Evolutionary conservation across 2,888 invertebrate species (phyloP).

Genomic region (Melieria crassipennis): DNA sequence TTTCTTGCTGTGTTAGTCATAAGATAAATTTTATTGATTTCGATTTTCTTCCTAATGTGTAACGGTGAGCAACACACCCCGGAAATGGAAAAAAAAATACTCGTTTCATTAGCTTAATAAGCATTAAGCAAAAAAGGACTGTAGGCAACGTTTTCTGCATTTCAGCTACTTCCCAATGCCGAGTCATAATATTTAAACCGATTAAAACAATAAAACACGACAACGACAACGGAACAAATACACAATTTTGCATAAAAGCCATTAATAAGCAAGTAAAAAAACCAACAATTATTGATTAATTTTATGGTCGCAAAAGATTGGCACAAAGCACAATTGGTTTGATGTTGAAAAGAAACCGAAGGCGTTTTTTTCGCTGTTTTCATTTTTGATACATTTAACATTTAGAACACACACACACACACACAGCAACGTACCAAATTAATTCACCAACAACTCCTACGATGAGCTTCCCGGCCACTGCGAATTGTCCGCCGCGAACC

Average conservation of each 20-base stretch:
- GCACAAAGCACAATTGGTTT: not conserved
- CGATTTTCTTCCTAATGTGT: no score
- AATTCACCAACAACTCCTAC: slow-evolving; percentile 1
- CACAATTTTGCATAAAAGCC: not conserved
- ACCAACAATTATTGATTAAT: not conserved
- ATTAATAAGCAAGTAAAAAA: not conserved
- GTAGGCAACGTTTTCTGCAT: no score
- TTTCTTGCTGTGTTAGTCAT: no score
- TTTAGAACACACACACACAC: no score
- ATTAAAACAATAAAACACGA: slow-evolving; percentile 29
- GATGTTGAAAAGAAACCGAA: not conserved
- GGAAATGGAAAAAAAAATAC: no score
- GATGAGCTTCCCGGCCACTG: no score
- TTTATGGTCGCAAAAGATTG: slow-evolving; percentile 6
- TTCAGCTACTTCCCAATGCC: slow-evolving; percentile 44
- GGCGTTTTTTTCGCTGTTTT: not conserved
- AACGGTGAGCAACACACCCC: no score
- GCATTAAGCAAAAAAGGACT: no score
- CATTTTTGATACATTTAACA: no score
- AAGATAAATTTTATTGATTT: no score
- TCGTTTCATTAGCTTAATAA: no score
- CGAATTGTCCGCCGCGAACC: slow-evolving; percentile 36
- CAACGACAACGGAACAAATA: not conserved
- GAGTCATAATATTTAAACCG: slow-evolving; percentile 50
- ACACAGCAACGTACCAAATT: not conserved